Percentiles rank a stretch among this genome's conserved stretches.
Evolutionary conservation across 2,113 vertebrate genomes (phyloP).

Genomic region (Anas platyrhynchos): DNA sequence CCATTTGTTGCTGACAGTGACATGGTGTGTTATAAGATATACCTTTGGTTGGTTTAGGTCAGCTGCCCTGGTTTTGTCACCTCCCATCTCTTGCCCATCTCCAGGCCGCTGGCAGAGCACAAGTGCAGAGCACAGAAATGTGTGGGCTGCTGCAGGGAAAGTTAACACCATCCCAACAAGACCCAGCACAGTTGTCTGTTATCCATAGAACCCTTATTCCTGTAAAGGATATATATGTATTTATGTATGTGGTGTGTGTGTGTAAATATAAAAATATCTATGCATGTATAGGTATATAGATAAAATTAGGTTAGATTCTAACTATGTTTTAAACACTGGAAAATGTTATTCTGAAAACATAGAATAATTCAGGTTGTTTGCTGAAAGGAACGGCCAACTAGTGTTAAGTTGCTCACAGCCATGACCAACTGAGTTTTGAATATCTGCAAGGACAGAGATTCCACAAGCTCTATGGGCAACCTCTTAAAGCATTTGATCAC

Average conservation of each 20-base stretch:
- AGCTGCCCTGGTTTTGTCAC: too few species aligned
- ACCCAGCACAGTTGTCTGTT: not conserved
- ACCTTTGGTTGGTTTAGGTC: too few species aligned
- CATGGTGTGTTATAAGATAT: too few species aligned
- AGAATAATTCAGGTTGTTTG: not conserved
- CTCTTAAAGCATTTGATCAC: not conserved
- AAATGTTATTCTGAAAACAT: not conserved
- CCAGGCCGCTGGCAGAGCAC: too few species aligned
- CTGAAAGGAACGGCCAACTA: not conserved
- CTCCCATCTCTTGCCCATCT: too few species aligned
- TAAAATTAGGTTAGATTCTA: not conserved
- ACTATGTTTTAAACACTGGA: not conserved
- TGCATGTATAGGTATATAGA: not conserved
- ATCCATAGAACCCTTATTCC: not conserved
- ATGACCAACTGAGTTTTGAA: not conserved
- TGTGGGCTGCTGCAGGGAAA: too few species aligned
- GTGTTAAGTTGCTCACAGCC: not conserved
- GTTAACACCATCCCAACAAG: too few species aligned
- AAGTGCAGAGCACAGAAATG: too few species aligned
- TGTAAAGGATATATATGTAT: not conserved
- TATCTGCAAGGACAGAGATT: not conserved
- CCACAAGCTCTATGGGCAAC: not conserved
- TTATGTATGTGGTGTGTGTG: not conserved
- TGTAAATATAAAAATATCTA: not conserved
- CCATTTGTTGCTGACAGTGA: too few species aligned